Evolutionary conservation across 2,797 vertebrate species (phyloP).

Genomic region (Crax fasciolata): DNA sequence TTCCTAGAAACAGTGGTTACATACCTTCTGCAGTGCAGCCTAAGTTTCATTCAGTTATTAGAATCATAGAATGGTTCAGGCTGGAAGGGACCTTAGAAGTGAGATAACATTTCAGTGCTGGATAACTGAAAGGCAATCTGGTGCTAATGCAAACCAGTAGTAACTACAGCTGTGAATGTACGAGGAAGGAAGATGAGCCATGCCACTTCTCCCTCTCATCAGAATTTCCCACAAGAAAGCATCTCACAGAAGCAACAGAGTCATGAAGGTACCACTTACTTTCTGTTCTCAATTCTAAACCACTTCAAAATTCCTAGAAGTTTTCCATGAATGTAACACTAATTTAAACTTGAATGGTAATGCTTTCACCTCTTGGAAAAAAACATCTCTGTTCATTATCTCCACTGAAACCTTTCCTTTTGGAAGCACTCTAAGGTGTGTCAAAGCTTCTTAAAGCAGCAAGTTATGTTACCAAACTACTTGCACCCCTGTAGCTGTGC

Average conservation of each 20-base stretch:
- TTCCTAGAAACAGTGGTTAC: background rate
- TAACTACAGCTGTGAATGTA: background rate
- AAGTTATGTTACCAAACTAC: background rate
- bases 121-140: background rate
- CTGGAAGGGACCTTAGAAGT: background rate
- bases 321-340: background rate
- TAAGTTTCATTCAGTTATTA: background rate
- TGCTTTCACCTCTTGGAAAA: accelerated
- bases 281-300: background rate
- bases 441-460: background rate
- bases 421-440: background rate
- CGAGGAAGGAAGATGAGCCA: background rate
- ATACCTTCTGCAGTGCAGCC: background rate
- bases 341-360: background rate
- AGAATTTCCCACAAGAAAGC: background rate
- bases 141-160: background rate
- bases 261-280: background rate
- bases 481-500: background rate
- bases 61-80: too few relatives aligned
- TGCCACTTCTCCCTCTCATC: background rate
- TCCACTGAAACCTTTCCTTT: background rate
- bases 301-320: background rate
- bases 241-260: background rate
- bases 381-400: background rate
- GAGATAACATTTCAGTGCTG: background rate